Evolutionary conservation across 2,888 invertebrate species (phyloP), one percentile per base, ranked within the genome.

Genomic region (Camponotus fellah): DNA sequence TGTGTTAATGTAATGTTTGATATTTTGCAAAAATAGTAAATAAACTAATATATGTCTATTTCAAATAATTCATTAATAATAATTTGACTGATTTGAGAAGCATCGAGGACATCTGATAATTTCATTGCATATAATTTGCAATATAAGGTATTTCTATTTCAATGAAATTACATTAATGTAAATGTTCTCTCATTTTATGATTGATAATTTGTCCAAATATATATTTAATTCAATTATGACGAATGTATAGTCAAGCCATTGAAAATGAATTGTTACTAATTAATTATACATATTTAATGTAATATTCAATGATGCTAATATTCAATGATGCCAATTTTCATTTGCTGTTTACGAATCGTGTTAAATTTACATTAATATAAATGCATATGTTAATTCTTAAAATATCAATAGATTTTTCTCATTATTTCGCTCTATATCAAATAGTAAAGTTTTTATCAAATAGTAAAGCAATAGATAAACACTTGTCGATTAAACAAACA

Each of bases 1-100:
- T 12, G 12, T 69, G 3, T 69, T 74, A 32, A 32, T 12, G 43
- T 32, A 32, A 62, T 3, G 14, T 62, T 46, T 46, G 17, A 40
- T 60, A 26, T 74, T 74, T 14, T 74, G 43, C 43, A 74, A 43
- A 43, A 74, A 62, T 14, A 9, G 17, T 43, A 60, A 12, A n/a
- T 62, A 12, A 40, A 43, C 12, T 58, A 21, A 8, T 40, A 40
- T 60, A 10, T 43, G 2, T 72, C 10, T 72, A 17, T 53, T 40
- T 6, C 3, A 72, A 14, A 40, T 21, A 72, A 26, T 26, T 26
- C 26, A 26, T 26, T 26, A 26, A 56, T 56, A 9, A 12, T 40
- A 72, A 58, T 72, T 58, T 58, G 10, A 26, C 17, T 72, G 12
- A 40, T 26, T 17, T 72, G 10, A 40, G 26, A 58, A 56, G 34